These are phyloP conservation scores for Leptodactylus fallax DNA, from an alignment of 2,797 vertebrate species.

Conservation along the genomic window DNA sequence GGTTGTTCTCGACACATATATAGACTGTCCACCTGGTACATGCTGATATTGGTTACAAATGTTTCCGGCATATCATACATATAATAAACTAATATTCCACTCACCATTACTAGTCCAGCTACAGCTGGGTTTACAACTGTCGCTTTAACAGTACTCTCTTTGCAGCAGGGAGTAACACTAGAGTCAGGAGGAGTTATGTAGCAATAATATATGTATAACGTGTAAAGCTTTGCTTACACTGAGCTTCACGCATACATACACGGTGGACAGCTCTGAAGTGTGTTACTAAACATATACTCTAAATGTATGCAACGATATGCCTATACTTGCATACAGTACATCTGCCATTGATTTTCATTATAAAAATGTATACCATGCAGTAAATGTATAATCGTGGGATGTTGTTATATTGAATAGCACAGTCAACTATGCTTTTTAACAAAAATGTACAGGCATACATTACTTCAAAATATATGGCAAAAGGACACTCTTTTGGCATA, in stretches of 20 bases:
- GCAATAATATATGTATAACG: no score
- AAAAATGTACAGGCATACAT: no score
- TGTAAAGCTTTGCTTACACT: no score
- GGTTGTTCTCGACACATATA: slow-evolving; percentile 8
- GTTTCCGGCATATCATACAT: background rate
- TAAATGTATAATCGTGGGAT: no score
- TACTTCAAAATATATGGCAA: background rate
- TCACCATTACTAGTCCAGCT: background rate
- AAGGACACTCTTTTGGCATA: background rate
- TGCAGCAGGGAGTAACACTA: background rate
- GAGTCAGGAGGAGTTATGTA: no score
- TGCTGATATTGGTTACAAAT: background rate
- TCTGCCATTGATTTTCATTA: background rate
- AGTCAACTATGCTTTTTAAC: no score
- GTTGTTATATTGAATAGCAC: no score
- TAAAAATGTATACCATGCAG: no score
- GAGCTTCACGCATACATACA: no score
- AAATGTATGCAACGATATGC: no score
- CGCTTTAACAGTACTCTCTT: background rate
- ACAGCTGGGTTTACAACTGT: background rate
- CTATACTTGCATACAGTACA: background rate
- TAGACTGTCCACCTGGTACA: background rate
- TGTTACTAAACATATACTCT: no score
- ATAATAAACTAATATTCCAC: background rate
- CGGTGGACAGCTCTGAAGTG: no score